These are phyloP conservation scores for Tringa solitaria DNA, from an alignment of 2,113 vertebrate genomes.

Conservation along the genomic window DNA sequence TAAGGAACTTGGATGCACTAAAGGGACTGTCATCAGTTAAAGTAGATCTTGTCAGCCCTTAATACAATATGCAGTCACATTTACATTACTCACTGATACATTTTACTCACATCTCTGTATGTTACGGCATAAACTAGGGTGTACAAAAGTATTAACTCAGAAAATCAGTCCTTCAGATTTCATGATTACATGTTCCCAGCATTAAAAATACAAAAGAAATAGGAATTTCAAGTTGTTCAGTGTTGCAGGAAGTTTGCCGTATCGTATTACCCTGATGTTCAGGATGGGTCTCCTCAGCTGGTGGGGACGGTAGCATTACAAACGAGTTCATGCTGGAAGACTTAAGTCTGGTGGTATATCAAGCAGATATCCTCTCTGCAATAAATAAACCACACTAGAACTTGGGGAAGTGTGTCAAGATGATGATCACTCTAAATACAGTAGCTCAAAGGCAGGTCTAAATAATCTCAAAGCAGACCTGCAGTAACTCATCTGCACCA, in stretches of 20 bases:
- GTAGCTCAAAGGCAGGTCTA: not conserved
- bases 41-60: not conserved
- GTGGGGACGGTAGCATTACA: not conserved
- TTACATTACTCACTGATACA: not conserved
- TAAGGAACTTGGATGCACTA: not conserved
- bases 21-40: not conserved
- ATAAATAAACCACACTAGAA: not conserved
- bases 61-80: not conserved
- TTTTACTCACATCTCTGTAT: not conserved
- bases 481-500: too few species aligned
- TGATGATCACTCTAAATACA: not conserved
- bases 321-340: not conserved
- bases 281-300: not conserved
- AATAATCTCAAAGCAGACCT: not conserved
- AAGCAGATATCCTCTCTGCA: not conserved
- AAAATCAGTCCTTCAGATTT: not conserved
- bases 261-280: rapidly evolving
- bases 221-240: not conserved
- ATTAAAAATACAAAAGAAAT: not conserved
- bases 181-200: not conserved
- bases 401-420: not conserved
- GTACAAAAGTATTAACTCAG: not conserved
- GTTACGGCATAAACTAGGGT: not conserved
- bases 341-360: not conserved
- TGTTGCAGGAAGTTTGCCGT: not conserved